These are phyloP conservation scores for Lasioglossum oenotherae DNA, from an alignment of 2,888 invertebrate species.

Conservation along the genomic window DNA sequence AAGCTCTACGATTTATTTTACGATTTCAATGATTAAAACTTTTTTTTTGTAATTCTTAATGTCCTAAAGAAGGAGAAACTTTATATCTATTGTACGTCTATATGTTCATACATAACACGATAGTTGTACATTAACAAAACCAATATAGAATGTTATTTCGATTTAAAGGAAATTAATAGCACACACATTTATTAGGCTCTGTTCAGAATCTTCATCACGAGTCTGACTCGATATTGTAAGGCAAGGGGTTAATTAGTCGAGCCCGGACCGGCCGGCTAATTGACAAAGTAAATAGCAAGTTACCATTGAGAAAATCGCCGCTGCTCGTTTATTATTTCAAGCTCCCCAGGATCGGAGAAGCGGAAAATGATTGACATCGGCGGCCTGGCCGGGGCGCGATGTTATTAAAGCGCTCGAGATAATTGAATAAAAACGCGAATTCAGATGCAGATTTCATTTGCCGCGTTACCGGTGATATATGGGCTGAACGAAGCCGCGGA, in stretches of 20 bases:
- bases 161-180: too few relatives aligned
- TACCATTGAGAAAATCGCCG: background rate
- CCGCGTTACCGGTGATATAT: constrained; percentile 32
- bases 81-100: too few relatives aligned
- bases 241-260: background rate
- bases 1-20: too few relatives aligned
- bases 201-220: too few relatives aligned
- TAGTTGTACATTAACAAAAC: too few relatives aligned
- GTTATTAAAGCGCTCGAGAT: constrained; percentile 14
- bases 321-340: background rate
- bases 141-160: too few relatives aligned
- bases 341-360: background rate
- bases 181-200: too few relatives aligned
- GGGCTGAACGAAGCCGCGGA: constrained; percentile 11
- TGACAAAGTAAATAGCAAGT: background rate
- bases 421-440: constrained; percentile 19
- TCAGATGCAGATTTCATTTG: constrained; percentile 21
- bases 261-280: background rate
- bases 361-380: constrained; percentile 12
- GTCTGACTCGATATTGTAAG: too few relatives aligned
- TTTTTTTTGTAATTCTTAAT: too few relatives aligned
- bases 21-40: too few relatives aligned
- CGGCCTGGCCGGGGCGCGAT: background rate
- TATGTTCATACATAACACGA: too few relatives aligned
- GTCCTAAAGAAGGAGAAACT: too few relatives aligned